These are phyloP conservation scores for Lasioglossum morio DNA, from an alignment of 2,888 invertebrate genomes.

Conservation along the genomic window DNA sequence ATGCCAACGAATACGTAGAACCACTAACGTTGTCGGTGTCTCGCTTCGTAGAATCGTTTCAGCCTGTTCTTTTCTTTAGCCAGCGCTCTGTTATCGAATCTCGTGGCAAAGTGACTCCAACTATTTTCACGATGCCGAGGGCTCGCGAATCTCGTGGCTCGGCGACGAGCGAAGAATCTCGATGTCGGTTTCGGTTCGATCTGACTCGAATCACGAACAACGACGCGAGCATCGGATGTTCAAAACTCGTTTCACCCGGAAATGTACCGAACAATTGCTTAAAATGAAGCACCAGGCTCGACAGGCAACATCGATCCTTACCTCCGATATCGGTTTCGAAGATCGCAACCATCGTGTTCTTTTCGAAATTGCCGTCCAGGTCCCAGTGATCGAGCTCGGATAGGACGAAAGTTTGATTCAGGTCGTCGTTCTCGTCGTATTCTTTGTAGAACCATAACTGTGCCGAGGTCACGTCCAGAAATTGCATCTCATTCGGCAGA, in stretches of 20 bases:
- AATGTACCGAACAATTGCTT: not conserved
- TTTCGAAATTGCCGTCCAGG: constrained; percentile 88
- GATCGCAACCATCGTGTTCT: constrained; percentile 92
- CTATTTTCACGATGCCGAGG: not conserved
- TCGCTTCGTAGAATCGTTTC: not conserved
- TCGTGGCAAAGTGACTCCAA: not conserved
- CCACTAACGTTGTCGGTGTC: constrained; percentile 24
- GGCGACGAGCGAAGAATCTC: not conserved
- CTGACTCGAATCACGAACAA: not conserved
- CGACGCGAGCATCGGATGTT: not conserved
- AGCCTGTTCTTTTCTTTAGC: not conserved
- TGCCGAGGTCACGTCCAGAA: constrained; percentile 91
- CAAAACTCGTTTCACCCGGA: not conserved
- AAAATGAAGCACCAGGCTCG: not conserved
- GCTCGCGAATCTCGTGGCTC: not conserved
- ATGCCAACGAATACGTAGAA: constrained; percentile 16
- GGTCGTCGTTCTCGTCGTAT: constrained; percentile 87
- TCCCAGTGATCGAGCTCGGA: constrained; percentile 93
- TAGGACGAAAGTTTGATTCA: constrained; percentile 91
- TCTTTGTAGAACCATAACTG: constrained; percentile 93
- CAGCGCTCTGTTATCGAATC: not conserved
- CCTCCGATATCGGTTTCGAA: constrained; percentile 90
- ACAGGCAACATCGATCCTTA: constrained; percentile 79
- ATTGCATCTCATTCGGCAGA: constrained; percentile 90
- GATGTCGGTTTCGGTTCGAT: not conserved